Evolutionary conservation across 2,797 vertebrate species (phyloP).

Genomic region (Diglossa cyanea): DNA sequence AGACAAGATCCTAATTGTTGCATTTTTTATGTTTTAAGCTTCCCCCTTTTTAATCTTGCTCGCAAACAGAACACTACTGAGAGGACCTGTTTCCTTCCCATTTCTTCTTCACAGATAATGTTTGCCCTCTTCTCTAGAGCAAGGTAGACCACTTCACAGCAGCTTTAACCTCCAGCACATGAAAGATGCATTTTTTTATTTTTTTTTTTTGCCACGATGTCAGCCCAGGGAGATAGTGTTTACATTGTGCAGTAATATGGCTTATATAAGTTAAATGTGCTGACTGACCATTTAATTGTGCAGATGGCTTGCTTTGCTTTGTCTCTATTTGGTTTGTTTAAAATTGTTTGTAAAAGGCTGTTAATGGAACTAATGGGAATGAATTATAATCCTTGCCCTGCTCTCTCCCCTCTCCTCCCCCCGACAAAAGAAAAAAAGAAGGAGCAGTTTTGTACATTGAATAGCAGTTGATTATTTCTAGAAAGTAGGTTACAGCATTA

Average conservation of each 20-base stretch:
- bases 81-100: neutral
- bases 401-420: neutral
- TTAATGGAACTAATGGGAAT: neutral
- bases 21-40: neutral
- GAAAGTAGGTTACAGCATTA: neutral
- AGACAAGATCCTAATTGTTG: neutral
- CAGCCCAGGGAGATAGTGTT: neutral
- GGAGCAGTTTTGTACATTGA: neutral
- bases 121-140: neutral
- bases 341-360: slow-evolving; percentile 7
- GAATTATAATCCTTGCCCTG: neutral
- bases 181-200: neutral
- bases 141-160: neutral
- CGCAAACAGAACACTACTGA: neutral
- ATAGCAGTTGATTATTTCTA: neutral
- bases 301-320: slow-evolving; percentile 7
- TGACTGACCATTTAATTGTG: neutral
- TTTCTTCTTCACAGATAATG: neutral
- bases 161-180: neutral
- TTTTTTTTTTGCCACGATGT: neutral
- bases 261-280: neutral
- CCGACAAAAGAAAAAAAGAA: rapidly evolving
- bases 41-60: neutral
- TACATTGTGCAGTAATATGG: neutral
- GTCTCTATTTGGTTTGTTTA: slow-evolving; percentile 4